A percentile compares a stretch with the other conserved stretches of the same genome.
Evolutionary conservation across 2,888 invertebrate species (phyloP).

Genomic region (Diarsia dahlii): DNA sequence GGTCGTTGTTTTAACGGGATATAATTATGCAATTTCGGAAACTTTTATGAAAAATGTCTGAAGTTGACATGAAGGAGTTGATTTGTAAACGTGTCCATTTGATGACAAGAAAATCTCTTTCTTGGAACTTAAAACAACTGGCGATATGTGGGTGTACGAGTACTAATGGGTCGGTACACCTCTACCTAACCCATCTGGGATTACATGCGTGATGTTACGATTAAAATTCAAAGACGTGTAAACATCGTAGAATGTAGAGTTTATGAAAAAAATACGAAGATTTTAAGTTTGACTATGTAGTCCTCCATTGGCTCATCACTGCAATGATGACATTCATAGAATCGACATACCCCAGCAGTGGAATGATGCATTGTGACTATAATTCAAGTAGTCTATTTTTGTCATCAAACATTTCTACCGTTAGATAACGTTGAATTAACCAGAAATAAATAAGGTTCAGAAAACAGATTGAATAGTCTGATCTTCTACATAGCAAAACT

Average conservation of each 20-base stretch:
- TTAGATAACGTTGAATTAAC: not conserved
- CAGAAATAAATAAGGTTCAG: not conserved
- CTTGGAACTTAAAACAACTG: too few relatives aligned
- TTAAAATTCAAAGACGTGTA: too few relatives aligned
- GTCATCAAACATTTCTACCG: too few relatives aligned
- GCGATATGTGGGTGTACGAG: too few relatives aligned
- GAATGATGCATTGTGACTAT: too few relatives aligned
- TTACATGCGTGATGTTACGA: too few relatives aligned
- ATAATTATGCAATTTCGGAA: constrained; percentile 7
- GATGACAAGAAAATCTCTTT: too few relatives aligned
- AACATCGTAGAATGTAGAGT: not conserved
- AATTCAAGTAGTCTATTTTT: not conserved
- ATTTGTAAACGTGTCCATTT: not conserved
- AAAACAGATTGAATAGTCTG: not conserved
- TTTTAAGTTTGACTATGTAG: not conserved
- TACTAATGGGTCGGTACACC: too few relatives aligned
- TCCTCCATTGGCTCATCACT: not conserved
- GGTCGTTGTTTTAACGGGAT: constrained; percentile 22
- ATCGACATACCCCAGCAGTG: not conserved
- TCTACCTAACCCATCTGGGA: too few relatives aligned
- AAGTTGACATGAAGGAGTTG: not conserved
- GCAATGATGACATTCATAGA: not conserved
- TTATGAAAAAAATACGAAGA: not conserved
- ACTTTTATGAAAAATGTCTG: not conserved
- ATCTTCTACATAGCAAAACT: not conserved